These are phyloP conservation scores for Ormyrus labotus DNA, from an alignment of 2,888 invertebrate genomes.

Conservation along the genomic window DNA sequence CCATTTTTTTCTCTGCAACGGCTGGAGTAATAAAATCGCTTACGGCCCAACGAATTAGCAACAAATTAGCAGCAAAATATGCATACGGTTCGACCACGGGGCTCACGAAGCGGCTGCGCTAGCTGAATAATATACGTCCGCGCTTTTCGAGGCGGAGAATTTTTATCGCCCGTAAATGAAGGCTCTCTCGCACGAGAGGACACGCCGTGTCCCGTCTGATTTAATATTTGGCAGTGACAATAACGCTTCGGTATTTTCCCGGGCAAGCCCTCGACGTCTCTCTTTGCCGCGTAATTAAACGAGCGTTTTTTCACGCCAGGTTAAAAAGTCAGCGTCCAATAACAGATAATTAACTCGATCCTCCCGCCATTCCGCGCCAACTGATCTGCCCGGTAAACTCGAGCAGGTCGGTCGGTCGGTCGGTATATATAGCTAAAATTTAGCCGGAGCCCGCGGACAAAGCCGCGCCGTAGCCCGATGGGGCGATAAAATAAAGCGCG, in stretches of 20 bases:
- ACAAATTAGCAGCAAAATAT: too few species aligned
- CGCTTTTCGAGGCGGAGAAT: neutral
- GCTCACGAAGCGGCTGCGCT: too few species aligned
- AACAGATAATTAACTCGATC: slow-evolving; percentile 31
- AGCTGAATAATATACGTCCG: neutral
- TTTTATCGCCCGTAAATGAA: too few species aligned
- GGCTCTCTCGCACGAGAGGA: too few species aligned
- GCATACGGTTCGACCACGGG: too few species aligned
- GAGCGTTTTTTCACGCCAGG: neutral
- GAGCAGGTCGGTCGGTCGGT: slow-evolving; percentile 12
- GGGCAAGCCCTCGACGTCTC: too few species aligned
- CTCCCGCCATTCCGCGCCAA: neutral
- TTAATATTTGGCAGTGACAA: slow-evolving; percentile 13
- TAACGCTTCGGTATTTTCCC: neutral
- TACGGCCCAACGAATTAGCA: too few species aligned
- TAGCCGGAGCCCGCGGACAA: neutral
- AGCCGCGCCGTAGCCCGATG: neutral
- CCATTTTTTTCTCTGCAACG: too few species aligned
- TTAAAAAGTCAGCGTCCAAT: slow-evolving; percentile 20
- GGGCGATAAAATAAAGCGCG: neutral
- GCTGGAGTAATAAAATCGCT: too few species aligned
- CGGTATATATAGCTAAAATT: neutral
- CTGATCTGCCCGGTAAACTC: slow-evolving; percentile 18
- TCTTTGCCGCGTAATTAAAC: neutral
- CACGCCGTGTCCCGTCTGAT: neutral